Conservation (phyloP, 2,113 vertebrate genomes). For the Macquaria ambigua region DNA sequence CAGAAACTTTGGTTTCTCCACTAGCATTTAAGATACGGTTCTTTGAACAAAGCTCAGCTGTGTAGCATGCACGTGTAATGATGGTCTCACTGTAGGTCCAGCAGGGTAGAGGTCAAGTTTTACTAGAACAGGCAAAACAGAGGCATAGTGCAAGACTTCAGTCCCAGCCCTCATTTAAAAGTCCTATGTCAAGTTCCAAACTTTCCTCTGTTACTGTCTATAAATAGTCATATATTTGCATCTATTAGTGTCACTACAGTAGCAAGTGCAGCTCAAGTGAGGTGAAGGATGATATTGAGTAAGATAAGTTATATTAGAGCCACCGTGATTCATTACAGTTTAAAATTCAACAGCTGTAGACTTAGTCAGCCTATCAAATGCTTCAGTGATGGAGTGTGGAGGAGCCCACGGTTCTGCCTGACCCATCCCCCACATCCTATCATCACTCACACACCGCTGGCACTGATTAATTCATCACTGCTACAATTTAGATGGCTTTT, state of each 20-base stretch:
- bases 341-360: constrained; percentile 39
- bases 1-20: not conserved
- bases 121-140: not conserved
- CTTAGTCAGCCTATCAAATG: constrained; percentile 18
- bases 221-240: constrained; percentile 45
- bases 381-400: constrained; percentile 33
- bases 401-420: not conserved
- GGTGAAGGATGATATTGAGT: constrained; percentile 45
- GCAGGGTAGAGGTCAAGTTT: not conserved
- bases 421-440: not conserved
- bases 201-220: constrained; percentile 6
- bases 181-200: constrained; percentile 21
- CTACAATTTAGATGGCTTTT: not conserved
- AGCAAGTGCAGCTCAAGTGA: constrained; percentile 31
- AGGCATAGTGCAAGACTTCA: not conserved
- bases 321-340: constrained; percentile 34
- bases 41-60: not conserved
- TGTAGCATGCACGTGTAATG: not conserved
- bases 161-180: constrained; percentile 33
- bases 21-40: not conserved
- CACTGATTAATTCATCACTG: constrained; percentile 12
- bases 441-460: not conserved
- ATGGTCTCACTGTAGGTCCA: not conserved
- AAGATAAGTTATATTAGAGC: constrained; percentile 35
- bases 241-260: constrained; percentile 37